Percentiles rank a stretch among this genome's conserved stretches.
These are phyloP conservation scores for Caenorhabditis japonica DNA, from an alignment of 2,888 invertebrate genomes.

Conservation along the genomic window DNA sequence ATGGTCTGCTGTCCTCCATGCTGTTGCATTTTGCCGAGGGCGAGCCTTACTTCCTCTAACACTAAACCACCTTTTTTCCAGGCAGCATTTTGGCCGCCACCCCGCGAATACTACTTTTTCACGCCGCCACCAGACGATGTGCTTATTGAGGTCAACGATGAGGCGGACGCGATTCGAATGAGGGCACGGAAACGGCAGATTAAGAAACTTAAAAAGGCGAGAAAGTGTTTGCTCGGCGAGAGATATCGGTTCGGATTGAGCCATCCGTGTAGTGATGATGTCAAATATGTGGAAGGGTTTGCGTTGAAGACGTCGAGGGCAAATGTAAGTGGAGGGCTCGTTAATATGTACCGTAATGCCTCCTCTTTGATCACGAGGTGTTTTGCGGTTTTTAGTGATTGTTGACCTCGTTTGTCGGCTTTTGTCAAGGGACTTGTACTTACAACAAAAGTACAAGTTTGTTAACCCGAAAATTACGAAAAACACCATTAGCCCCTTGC, in stretches of 20 bases:
- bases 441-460: no score
- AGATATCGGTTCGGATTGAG: conserved; percentile 53
- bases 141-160: conserved; percentile 10
- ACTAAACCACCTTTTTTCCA: conserved; percentile 9
- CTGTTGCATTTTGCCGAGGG: conserved; percentile 42
- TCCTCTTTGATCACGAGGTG: no score
- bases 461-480: no score
- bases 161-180: conserved; percentile 20
- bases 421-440: no score
- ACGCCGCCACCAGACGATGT: conserved; percentile 29
- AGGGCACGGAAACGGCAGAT: conserved; percentile 20
- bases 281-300: conserved; percentile 55
- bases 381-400: no score
- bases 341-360: no score
- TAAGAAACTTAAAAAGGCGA: conserved; percentile 34
- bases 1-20: conserved; percentile 62
- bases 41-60: no score
- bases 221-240: conserved; percentile 13
- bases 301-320: conserved; percentile 45
- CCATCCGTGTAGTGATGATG: conserved; percentile 61
- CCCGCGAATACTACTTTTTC: conserved; percentile 67
- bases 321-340: conserved; percentile 39
- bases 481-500: no score
- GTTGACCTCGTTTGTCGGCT: no score
- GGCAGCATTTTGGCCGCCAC: conserved; percentile 70